Base-by-base conservation (phyloP, 2,797 vertebrate genomes). In the Megalops cyprinoides region DNA sequence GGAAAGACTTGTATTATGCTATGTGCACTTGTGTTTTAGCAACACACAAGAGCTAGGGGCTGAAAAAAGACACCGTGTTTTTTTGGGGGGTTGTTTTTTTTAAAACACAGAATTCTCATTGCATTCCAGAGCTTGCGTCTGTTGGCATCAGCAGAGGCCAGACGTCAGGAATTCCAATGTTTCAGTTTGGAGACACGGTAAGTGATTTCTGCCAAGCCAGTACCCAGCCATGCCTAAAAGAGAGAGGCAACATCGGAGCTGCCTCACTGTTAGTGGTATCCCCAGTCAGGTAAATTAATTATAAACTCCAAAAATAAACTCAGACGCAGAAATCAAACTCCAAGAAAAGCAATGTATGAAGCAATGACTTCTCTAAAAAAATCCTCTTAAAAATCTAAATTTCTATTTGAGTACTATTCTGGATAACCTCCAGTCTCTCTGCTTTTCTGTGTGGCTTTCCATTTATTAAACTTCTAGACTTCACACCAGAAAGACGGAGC, bases 171-270 rank as follows among this genome's bases (percentile, higher is more conserved):
- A 86, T 86, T 86, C 58, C 76, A 76, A 79, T 85, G 78, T 85
- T 86, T 86, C 77, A 81, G 71, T 82, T 85, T 78, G 58, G 82
- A 79, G 82, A 80, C 86, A 86, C 77, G 82, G 77, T 77, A 85
- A 87, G 85, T 84, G 77, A 85, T 81, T 55, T 48, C 74, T 76
- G 73, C 82, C 65, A 62, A 78, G 79, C 56, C 46, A 69, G 56
- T 85, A 86, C 86, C 83, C 80, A 77, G 77, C 78, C 81, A 74
- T 69, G 71, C 37, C 49, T 65, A 44, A 79, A 60, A 81, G 81
- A 82, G 77, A 76, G 31, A 83, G 58, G 76, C 83, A 71, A 74
- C 73, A 79, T 75, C 80, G 10, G n/a, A n/a, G 60, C 18, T 9
- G 1, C 25, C 51, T 77, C n/a, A 49, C 14, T 31, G 28, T 23